phyloP scores from a whole-genome alignment of 2,888 invertebrate genomes.

The Nomada fucata region DNA sequence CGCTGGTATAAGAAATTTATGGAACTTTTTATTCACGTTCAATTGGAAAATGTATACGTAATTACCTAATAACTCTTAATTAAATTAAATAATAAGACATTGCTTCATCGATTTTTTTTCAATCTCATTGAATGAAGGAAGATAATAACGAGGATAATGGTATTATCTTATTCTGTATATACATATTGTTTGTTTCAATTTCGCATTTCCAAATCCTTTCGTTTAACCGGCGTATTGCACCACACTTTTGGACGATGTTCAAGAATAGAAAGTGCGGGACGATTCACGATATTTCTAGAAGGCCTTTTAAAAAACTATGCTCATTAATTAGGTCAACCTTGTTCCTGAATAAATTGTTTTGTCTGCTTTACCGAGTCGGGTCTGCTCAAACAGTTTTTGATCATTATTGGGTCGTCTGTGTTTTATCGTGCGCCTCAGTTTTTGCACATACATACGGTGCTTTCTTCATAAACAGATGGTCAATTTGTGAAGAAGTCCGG shows the following conservation, averaged over 20 bases:
- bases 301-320: constrained; percentile 34
- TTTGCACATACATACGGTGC: neutral
- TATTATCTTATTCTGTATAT: neutral
- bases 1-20: too few relatives aligned
- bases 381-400: constrained; percentile 66
- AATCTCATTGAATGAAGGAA: too few relatives aligned
- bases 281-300: constrained; percentile 33
- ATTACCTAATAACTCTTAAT: too few relatives aligned
- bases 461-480: constrained; percentile 7
- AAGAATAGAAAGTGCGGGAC: constrained; percentile 2
- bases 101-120: too few relatives aligned
- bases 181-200: neutral
- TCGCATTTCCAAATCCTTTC: neutral
- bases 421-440: constrained; percentile 28
- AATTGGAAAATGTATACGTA: neutral
- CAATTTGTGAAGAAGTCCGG: neutral
- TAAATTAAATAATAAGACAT: too few relatives aligned
- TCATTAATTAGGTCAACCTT: constrained; percentile 73
- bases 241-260: neutral
- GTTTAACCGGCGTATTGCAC: neutral
- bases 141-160: neutral
- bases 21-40: neutral
- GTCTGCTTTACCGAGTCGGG: constrained; percentile 63
- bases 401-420: constrained; percentile 65
- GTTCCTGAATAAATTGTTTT: constrained; percentile 72